Evolutionary conservation across 2,797 vertebrate genomes (phyloP).

Genomic region (Iguana delicatissima): DNA sequence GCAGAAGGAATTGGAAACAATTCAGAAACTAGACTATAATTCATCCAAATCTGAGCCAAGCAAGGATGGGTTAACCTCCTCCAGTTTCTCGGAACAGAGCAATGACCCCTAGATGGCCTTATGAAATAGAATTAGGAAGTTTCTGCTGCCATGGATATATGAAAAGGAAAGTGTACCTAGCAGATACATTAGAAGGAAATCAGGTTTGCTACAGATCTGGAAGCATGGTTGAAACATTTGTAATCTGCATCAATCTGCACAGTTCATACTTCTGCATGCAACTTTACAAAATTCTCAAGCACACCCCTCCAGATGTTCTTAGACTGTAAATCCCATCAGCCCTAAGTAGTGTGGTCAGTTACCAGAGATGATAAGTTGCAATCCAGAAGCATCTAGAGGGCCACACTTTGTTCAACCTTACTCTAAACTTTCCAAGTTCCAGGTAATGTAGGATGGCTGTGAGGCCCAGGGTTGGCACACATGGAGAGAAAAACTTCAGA

Average conservation of each 20-base stretch:
- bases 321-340: no score
- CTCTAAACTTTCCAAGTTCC: no score
- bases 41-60: not conserved
- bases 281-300: not conserved
- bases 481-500: no score
- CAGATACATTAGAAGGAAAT: not conserved
- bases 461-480: no score
- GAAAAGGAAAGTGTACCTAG: not conserved
- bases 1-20: not conserved
- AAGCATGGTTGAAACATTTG: not conserved
- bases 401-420: no score
- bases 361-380: no score
- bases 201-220: not conserved
- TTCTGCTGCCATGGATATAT: not conserved
- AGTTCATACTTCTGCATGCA: not conserved
- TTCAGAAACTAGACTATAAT: not conserved
- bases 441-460: no score
- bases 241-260: not conserved
- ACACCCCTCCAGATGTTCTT: no score
- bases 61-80: not conserved
- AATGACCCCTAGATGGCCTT: not conserved
- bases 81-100: slow-evolving; percentile 13
- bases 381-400: no score
- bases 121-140: not conserved
- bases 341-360: no score